These are phyloP conservation scores for Notothenia rossii DNA, from an alignment of 2,113 vertebrate species.

Conservation along the genomic window DNA sequence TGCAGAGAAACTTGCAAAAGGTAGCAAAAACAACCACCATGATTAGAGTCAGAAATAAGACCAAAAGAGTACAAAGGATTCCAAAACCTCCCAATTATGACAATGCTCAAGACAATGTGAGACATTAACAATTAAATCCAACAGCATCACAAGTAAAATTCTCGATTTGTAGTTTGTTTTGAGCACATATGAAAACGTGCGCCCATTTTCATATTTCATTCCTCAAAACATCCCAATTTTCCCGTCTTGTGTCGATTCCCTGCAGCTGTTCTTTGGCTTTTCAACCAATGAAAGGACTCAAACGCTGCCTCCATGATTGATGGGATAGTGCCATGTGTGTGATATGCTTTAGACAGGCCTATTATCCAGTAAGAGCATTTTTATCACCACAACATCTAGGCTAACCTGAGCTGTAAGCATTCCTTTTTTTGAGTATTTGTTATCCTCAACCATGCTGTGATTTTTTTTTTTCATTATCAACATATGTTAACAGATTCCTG, in stretches of 20 bases:
- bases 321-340: conserved; percentile 51
- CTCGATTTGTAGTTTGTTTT: conserved; percentile 51
- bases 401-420: conserved; percentile 55
- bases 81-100: conserved; percentile 59
- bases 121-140: conserved; percentile 58
- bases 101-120: conserved; percentile 66
- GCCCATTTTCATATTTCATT: conserved; percentile 14
- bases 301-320: conserved; percentile 57
- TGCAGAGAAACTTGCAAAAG: conserved; percentile 61
- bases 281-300: conserved; percentile 64
- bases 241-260: conserved; percentile 29
- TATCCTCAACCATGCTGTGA: conserved; percentile 50
- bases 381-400: conserved; percentile 46
- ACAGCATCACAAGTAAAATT: conserved; percentile 54
- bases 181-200: conserved; percentile 43
- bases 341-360: conserved; percentile 36
- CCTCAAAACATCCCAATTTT: conserved; percentile 22
- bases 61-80: conserved; percentile 63
- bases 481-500: conserved; percentile 35
- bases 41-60: conserved; percentile 64
- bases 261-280: conserved; percentile 71
- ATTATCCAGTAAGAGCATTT: conserved; percentile 47
- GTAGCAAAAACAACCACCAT: conserved; percentile 63
- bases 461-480: conserved; percentile 19
- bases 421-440: conserved; percentile 41